Evolutionary conservation across 2,797 vertebrate genomes (phyloP).

Genomic region (Hyperoplus lanceolatus): DNA sequence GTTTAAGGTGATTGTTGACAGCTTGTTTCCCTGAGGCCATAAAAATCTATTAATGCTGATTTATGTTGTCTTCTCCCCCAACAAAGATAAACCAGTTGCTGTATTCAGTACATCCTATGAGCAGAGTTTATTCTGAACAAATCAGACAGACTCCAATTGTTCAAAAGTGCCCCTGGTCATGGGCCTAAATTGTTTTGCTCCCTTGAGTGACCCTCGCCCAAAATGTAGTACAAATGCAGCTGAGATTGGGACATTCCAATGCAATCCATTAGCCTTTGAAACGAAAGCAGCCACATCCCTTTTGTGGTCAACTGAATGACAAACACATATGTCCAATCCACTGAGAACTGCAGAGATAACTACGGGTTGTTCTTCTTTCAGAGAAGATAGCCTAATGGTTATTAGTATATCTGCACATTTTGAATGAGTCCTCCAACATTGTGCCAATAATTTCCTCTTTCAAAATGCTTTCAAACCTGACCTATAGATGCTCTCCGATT

Average conservation of each 20-base stretch:
- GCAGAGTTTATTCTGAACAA: not conserved
- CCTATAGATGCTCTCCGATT: not conserved
- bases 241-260: not conserved
- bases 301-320: not conserved
- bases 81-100: not conserved
- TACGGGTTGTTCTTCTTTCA: not conserved
- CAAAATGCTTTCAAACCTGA: constrained; percentile 26
- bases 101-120: not conserved
- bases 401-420: not conserved
- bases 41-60: not conserved
- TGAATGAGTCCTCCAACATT: not conserved
- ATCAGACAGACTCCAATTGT: not conserved
- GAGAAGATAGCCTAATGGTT: not conserved
- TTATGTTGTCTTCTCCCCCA: not conserved
- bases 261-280: not conserved
- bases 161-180: not conserved
- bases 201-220: no score
- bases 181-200: not conserved
- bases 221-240: not conserved
- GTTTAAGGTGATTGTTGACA: not conserved
- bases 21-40: not conserved
- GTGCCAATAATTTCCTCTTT: not conserved
- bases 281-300: not conserved
- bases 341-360: not conserved
- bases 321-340: not conserved